Base-by-base conservation (phyloP, 1,140 invertebrate genomes). In the Elymnias hypermnestra region DNA sequence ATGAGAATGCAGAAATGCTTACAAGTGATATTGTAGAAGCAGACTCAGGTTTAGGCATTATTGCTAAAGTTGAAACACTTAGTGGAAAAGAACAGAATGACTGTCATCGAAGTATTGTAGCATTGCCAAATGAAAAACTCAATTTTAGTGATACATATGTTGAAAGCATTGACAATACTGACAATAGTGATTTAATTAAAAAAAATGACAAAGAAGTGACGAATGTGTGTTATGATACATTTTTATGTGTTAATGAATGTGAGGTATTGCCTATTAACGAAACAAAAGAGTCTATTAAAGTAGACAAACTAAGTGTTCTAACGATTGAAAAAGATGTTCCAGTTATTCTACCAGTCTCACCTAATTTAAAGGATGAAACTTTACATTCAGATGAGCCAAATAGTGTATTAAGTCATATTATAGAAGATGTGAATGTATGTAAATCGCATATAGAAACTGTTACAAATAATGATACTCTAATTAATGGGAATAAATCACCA, bases 21-120 rank as follows among this genome's bases (percentile, higher is more conserved):
- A 36, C 31, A 38, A 51, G 29, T 33, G 69, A 61, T 14, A 31
- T 5, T 12, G 43, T 42, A 19, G 46, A 51, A 4, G 45, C 44
- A 7, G 55, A 37, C 17, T 42, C 36, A 54, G 40, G 46, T 3
- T 39, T 56, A 12, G 57, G 46, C 39, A 35, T 57, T 3, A 53
- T 61, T 47, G 37, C 45, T 13, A 57, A 69, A 29, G 52, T 60
- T 21, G 63, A 69, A 60, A 59, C 31, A 38, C 33, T 58, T 2
- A 29, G 21, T 47, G 45, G 33, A 31, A 45, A 55, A 43, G 36
- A 45, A 12, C 4, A 23, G 15, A 19, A 14, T 6, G 21, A 23
- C 15, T 33, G 23, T 17, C 40, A 36, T 40, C 14, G 36, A 41
- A 36, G 28, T 35, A 21, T 26, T 36, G n/a, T 26, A 13, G 39